Percentiles rank a stretch among this genome's conserved stretches.
phyloP scores from a whole-genome alignment of 1,140 invertebrate species.

The Acyrthosiphon pisum region DNA sequence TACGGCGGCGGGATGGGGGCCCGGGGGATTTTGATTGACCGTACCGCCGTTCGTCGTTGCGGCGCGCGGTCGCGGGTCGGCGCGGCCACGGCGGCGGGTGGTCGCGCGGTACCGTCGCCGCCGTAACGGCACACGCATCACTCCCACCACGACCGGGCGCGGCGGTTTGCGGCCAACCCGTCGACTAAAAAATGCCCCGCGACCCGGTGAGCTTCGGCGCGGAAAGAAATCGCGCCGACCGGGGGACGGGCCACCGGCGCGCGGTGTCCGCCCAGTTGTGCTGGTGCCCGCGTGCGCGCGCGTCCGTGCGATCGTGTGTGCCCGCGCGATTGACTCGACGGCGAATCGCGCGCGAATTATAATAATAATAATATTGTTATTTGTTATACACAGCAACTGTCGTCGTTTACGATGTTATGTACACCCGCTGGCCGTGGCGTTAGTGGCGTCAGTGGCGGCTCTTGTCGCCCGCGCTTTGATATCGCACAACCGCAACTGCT shows the following conservation, averaged over 20 bases:
- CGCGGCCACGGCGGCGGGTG: not conserved
- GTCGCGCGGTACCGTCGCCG: not conserved
- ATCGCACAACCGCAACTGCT: no score
- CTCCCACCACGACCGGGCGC: conserved; percentile 48
- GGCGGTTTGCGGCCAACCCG: conserved; percentile 55
- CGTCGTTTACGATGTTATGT: not conserved
- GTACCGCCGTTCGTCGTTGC: conserved; percentile 13
- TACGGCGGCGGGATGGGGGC: not conserved
- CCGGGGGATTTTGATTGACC: conserved; percentile 50
- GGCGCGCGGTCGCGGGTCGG: not conserved
- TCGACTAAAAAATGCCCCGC: conserved; percentile 48
- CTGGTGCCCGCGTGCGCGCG: not conserved
- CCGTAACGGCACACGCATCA: conserved; percentile 9
- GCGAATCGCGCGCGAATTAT: not conserved
- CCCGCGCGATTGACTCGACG: not conserved
- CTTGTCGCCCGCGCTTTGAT: not conserved
- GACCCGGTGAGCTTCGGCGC: conserved; percentile 37
- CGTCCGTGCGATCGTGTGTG: not conserved
- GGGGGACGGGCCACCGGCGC: conserved; percentile 50
- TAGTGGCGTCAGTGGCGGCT: not conserved
- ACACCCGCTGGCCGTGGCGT: not conserved
- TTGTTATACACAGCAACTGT: not conserved
- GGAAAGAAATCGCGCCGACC: conserved; percentile 50
- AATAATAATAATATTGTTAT: no score
- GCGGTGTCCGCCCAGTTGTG: conserved; percentile 34